A percentile compares a stretch with the other conserved stretches of the same genome.
Evolutionary conservation across 1,140 invertebrate genomes (phyloP).

Genomic region (Drosophila biarmipes): DNA sequence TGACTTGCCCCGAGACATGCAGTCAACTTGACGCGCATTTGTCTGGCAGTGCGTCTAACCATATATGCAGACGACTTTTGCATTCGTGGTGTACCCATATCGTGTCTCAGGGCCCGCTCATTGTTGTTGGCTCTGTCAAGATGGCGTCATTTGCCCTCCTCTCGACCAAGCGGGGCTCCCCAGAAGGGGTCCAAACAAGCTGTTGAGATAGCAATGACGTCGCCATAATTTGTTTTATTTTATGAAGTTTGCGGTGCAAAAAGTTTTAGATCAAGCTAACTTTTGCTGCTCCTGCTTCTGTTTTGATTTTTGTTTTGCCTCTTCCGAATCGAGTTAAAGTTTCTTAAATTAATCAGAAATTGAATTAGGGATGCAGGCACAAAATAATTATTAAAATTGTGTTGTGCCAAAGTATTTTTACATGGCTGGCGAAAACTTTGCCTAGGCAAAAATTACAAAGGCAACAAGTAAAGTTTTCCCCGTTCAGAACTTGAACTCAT

Average conservation of each 20-base stretch:
- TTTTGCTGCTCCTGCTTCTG: constrained; percentile 41
- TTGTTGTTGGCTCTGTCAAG: constrained; percentile 68
- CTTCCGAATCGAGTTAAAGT: constrained; percentile 42
- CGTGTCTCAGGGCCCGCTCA: constrained; percentile 24
- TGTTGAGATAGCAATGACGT: constrained; percentile 81
- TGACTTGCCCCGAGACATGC: constrained; percentile 81
- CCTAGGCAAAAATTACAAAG: constrained; percentile 22
- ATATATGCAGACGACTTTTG: constrained; percentile 54
- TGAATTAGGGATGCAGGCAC: constrained; percentile 20
- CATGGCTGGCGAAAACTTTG: constrained; percentile 6
- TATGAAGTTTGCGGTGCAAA: constrained; percentile 59
- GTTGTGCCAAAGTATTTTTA: constrained; percentile 4
- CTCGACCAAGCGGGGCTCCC: constrained; percentile 9
- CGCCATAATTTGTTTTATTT: constrained; percentile 80
- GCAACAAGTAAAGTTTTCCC: constrained; percentile 31
- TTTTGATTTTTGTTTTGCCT: constrained; percentile 13
- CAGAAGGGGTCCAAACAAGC: constrained; percentile 59
- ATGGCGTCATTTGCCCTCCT: constrained; percentile 71
- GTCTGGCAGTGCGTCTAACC: constrained; percentile 80
- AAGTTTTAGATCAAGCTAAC: constrained; percentile 62
- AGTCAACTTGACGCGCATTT: constrained; percentile 83
- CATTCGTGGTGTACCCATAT: constrained; percentile 46
- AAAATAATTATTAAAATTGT: constrained; percentile 32
- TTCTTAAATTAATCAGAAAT: constrained; percentile 53
- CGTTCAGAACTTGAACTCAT: constrained; percentile 18